A percentile compares a stretch with the other conserved stretches of the same genome.
Evolutionary conservation across 2,113 vertebrate species (phyloP).

Genomic region (Nanorana parkeri): DNA sequence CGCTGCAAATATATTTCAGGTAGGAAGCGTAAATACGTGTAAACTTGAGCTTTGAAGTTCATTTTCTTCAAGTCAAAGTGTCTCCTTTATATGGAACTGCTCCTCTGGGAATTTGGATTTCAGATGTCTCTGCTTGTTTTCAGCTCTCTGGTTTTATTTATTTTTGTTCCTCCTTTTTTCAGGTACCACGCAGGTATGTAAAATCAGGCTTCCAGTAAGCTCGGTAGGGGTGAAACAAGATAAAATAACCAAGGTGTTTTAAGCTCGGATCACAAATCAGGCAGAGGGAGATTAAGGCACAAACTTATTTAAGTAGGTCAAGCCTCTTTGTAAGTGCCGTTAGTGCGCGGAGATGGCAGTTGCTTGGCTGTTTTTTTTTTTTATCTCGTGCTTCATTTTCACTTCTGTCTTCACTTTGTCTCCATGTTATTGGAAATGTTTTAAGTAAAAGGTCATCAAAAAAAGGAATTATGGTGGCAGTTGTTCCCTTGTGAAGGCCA

Average conservation of each 20-base stretch:
- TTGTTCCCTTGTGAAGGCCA: no score
- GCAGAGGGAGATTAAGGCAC: constrained; percentile 14
- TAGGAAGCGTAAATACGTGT: no score
- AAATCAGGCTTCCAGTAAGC: neutral
- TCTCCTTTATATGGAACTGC: no score
- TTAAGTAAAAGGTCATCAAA: neutral
- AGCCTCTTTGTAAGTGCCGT: neutral
- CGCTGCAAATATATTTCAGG: no score
- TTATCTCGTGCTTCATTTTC: no score
- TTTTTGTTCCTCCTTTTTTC: no score
- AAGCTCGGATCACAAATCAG: neutral
- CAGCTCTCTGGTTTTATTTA: neutral
- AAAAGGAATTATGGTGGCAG: no score
- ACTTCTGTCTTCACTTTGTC: no score
- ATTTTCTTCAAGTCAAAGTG: no score
- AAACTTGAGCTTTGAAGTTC: no score
- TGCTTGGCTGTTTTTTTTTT: constrained; percentile 8
- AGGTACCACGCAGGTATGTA: neutral
- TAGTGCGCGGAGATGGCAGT: neutral
- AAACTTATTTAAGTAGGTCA: constrained; percentile 43
- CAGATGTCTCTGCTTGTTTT: neutral
- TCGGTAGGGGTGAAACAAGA: neutral
- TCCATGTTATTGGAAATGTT: neutral
- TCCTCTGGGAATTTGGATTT: no score
- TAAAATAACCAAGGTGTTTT: constrained; percentile 15